Evolutionary conservation across 2,113 vertebrate genomes (phyloP).

Genomic region (Vulpes lagopus): DNA sequence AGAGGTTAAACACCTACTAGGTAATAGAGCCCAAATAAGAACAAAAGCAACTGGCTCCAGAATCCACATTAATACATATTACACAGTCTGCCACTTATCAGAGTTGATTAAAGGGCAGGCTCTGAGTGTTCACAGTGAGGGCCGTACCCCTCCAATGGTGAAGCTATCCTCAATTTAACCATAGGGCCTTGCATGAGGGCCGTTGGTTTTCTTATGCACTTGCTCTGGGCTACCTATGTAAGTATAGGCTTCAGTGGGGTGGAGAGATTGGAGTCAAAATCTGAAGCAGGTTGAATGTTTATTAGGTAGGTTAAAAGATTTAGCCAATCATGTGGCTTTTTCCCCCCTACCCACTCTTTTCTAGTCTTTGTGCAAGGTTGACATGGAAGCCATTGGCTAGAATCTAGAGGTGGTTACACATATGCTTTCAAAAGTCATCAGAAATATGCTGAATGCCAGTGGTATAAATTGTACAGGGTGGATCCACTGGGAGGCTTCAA

Average conservation of each 20-base stretch:
- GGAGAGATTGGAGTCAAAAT: background rate
- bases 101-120: background rate
- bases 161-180: background rate
- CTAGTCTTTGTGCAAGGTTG: background rate
- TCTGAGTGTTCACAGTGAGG: background rate
- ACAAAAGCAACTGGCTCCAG: background rate
- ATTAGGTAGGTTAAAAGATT: background rate
- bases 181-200: background rate
- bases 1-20: background rate
- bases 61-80: background rate
- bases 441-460: background rate
- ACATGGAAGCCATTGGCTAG: background rate
- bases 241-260: background rate
- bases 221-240: background rate
- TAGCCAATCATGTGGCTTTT: conserved; percentile 1
- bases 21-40: background rate
- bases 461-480: background rate
- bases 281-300: conserved; percentile 38
- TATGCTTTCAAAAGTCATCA: conserved; percentile 21
- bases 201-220: background rate
- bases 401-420: conserved; percentile 16
- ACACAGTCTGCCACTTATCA: background rate
- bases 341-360: background rate
- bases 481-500: background rate
- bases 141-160: no score